phyloP scores from a whole-genome alignment of 2,888 invertebrate genomes.

The Ormyrus nitidulus region DNA sequence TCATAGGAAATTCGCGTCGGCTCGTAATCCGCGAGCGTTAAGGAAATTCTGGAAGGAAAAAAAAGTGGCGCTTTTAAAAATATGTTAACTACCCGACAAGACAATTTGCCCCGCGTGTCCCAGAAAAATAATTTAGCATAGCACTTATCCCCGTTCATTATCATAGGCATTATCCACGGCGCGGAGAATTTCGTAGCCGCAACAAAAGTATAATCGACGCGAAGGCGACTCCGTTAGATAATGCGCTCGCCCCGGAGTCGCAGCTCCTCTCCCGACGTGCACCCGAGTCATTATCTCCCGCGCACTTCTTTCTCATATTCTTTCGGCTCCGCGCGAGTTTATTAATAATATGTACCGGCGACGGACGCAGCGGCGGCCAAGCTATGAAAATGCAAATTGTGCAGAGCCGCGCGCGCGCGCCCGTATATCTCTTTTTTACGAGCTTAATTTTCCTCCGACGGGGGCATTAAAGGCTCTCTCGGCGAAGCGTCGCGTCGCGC shows the following conservation, averaged over 20 bases:
- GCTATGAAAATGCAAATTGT: conserved; percentile 64
- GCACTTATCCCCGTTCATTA: conserved; percentile 40
- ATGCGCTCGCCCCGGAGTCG: not conserved
- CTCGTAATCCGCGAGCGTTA: conserved; percentile 16
- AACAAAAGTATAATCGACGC: conserved; percentile 22
- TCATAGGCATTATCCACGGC: conserved; percentile 40
- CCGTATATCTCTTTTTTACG: conserved; percentile 63
- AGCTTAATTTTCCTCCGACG: conserved; percentile 62
- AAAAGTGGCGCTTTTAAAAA: conserved; percentile 43
- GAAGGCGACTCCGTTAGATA: conserved; percentile 30
- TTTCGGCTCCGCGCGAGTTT: conserved; percentile 40
- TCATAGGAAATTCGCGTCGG: not conserved
- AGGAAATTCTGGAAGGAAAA: conserved; percentile 11
- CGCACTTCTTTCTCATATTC: conserved; percentile 28
- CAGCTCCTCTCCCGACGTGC: not conserved
- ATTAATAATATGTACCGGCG: conserved; percentile 47
- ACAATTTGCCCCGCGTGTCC: conserved; percentile 23
- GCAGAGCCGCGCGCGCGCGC: conserved; percentile 53
- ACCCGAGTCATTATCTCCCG: conserved; percentile 35
- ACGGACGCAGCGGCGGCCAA: conserved; percentile 9
- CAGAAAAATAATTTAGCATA: conserved; percentile 41
- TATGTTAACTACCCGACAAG: conserved; percentile 26
- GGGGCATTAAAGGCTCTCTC: conserved; percentile 56
- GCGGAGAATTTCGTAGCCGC: conserved; percentile 17
- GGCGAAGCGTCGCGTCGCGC: conserved; percentile 32